Conservation (phyloP, 2,797 vertebrate species). For the Pipistrellus pygmaeus region DNA sequence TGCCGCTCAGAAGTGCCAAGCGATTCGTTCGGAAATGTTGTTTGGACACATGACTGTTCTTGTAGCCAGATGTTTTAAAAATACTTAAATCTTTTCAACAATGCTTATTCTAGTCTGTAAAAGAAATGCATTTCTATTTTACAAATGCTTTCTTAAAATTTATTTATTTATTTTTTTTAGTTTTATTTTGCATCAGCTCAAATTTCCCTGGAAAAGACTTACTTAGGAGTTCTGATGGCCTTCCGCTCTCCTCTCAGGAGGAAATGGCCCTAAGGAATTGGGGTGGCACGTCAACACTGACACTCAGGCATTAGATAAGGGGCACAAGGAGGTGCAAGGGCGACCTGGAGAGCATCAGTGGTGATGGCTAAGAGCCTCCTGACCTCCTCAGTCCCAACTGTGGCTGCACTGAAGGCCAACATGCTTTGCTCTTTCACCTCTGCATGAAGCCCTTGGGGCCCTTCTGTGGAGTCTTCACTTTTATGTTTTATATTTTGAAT, state of each 20-base stretch:
- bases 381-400: too few relatives aligned
- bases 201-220: neutral
- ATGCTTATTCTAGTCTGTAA: neutral
- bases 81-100: neutral
- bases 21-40: neutral
- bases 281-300: neutral
- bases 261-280: neutral
- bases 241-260: neutral
- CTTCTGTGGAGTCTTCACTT: neutral
- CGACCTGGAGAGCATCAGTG: fast-evolving
- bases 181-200: neutral
- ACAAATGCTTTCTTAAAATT: neutral
- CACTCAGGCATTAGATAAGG: neutral
- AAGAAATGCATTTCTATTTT: conserved; percentile 23
- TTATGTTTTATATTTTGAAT: too few relatives aligned
- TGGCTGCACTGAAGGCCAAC: fast-evolving
- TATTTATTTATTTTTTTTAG: too few relatives aligned
- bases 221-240: neutral
- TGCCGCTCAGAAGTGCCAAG: neutral
- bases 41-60: neutral
- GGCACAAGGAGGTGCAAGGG: neutral
- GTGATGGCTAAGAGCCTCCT: neutral
- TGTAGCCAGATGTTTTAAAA: neutral
- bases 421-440: neutral
- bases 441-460: neutral